Evolutionary conservation across 2,113 vertebrate genomes (phyloP), one percentile per base, ranked within the genome.

Genomic region (Calidris pugnax): DNA sequence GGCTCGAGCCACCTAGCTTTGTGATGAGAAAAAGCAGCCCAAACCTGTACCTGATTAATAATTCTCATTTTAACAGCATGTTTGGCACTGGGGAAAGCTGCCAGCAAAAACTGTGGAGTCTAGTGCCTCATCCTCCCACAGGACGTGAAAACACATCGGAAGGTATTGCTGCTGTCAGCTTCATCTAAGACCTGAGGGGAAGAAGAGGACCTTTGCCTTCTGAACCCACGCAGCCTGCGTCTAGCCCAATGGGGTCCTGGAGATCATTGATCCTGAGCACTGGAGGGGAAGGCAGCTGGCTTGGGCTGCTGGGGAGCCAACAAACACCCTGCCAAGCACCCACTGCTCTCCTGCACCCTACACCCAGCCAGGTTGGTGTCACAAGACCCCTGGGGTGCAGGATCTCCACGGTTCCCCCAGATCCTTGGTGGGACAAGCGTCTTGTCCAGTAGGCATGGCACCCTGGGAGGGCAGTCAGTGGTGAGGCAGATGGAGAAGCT

Each of bases 161-260:
- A 90, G 67, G 8, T 55, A 43, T 24, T 60, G 47, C 47, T 74
- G 72, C 72, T 30, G 16, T 32, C 68, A 67, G 63, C 76, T 73
- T 47, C 63, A 59, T 18, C 87, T 57, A 30, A 74, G 80, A 72
- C 28, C 37, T 3, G 5, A 4, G 2, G 5, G 15, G n/a, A 74
- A 8, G 13, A 57, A 56, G 59, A 85, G 15, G 73, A 62, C 17
- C 47, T 62, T 33, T n/a, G 59, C n/a, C 62, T 78, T 64, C 68
- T 43, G 43, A 63, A 17, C 30, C 24, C 1, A 1, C 0, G 0
- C 1, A 2, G 51, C 20, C 71, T 22, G 7, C 10, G n/a, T 16
- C 16, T 14, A 64, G 50, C 39, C 23, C 63, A 51, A 37, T 1
- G 20, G 18, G 22, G 12, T 74, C 39, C 60, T 60, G 50, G 26